A percentile compares a stretch with the other conserved stretches of the same genome.
Evolutionary conservation across 2,113 vertebrate species (phyloP).

Genomic region (Lampris incognitus): DNA sequence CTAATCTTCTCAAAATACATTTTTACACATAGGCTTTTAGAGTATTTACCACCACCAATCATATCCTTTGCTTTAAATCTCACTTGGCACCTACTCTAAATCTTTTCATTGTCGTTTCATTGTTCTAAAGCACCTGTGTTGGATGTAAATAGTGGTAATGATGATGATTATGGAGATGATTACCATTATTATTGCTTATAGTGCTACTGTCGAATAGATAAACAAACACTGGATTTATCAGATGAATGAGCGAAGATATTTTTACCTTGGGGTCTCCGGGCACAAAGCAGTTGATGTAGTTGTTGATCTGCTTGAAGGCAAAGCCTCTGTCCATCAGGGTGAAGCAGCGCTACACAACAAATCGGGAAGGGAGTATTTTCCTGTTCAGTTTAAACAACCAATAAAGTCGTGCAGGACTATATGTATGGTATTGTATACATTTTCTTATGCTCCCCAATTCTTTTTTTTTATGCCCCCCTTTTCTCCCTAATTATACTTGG

Average conservation of each 20-base stretch:
- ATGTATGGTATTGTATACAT: background rate
- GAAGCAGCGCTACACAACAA: conserved; percentile 89
- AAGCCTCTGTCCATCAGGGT: conserved; percentile 99
- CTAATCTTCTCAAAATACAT: background rate
- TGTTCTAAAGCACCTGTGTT: no score
- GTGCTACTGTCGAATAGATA: no score
- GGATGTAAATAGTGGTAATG: no score
- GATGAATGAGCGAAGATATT: background rate
- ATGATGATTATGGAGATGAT: no score
- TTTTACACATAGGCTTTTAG: background rate
- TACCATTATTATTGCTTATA: no score
- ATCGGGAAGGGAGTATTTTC: background rate
- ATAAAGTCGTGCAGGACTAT: background rate
- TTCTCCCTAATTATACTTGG: no score
- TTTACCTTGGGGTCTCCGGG: conserved; percentile 96
- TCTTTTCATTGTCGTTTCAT: no score
- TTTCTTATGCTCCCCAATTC: no score
- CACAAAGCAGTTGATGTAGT: conserved; percentile 95
- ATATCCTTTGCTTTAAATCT: no score
- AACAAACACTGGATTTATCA: background rate
- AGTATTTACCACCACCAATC: background rate
- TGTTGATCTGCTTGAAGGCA: conserved; percentile 98
- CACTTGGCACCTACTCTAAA: no score
- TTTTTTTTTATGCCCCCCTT: no score
- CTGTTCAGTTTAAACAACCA: background rate